These are phyloP conservation scores for Drosophila cognata DNA, from an alignment of 2,888 invertebrate species.

Conservation along the genomic window DNA sequence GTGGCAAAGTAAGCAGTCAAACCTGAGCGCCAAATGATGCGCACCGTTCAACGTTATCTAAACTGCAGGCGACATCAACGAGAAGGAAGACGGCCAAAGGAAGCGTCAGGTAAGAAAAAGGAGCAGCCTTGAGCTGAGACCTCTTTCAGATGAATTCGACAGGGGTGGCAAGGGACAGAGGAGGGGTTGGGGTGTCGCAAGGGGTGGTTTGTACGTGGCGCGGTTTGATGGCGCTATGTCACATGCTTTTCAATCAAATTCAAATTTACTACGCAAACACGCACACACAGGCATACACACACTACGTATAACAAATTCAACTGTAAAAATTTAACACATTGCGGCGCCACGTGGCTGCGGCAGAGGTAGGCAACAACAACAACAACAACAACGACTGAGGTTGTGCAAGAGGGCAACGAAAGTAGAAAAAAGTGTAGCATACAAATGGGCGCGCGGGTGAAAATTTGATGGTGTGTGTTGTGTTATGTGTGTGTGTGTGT, in stretches of 20 bases:
- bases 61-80: constrained; percentile 64
- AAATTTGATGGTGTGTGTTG: constrained; percentile 23
- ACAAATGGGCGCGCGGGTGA: constrained; percentile 58
- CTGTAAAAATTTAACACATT: constrained; percentile 83
- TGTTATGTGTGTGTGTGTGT: constrained; percentile 11
- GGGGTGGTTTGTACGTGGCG: constrained; percentile 2
- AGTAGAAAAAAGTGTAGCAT: constrained; percentile 50
- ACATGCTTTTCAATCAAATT: constrained; percentile 81
- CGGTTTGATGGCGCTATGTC: constrained; percentile 58
- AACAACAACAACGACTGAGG: constrained; percentile 8
- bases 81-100: constrained; percentile 19
- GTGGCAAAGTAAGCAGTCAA: constrained; percentile 78
- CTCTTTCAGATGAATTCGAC: constrained; percentile 23
- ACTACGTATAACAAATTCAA: constrained; percentile 73
- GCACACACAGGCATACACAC: constrained; percentile 23
- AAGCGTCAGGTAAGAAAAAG: constrained; percentile 53
- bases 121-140: constrained; percentile 32
- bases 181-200: neutral
- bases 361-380: constrained; percentile 5
- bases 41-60: constrained; percentile 78
- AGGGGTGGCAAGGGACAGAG: neutral
- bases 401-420: constrained; percentile 41
- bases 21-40: constrained; percentile 74
- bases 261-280: constrained; percentile 74
- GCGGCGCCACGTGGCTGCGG: constrained; percentile 63